These are phyloP conservation scores for Pocillopora grandis DNA, from an alignment of 92 coral and sea anemone species.

Conservation along the genomic window DNA sequence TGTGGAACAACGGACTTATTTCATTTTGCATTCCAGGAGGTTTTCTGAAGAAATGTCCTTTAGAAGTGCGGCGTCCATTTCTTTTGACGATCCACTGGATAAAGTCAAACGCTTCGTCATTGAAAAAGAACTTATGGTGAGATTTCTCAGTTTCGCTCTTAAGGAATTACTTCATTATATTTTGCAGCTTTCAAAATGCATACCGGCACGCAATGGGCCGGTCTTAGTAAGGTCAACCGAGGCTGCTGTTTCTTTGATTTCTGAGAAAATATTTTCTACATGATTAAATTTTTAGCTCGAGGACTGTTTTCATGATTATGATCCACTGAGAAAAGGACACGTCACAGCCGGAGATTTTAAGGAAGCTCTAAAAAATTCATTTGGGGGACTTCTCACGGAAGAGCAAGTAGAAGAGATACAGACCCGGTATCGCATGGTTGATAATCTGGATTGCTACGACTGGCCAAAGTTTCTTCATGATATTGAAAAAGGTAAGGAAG, in stretches of 20 bases:
- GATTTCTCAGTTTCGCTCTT: background rate
- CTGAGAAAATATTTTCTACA: background rate
- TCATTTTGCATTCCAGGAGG: background rate
- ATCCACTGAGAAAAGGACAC: constrained; percentile 11
- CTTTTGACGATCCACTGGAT: constrained; percentile 23
- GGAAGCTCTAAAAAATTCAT: background rate
- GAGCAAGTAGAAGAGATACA: constrained; percentile 13
- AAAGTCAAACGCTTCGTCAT: constrained; percentile 32
- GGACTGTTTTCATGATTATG: constrained; percentile 24
- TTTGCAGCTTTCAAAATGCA: too few relatives aligned
- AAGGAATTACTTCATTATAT: too few relatives aligned
- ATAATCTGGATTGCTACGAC: constrained; percentile 1
- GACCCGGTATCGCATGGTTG: background rate
- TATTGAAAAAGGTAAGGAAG: background rate
- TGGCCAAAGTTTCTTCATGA: constrained; percentile 33
- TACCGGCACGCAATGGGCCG: background rate
- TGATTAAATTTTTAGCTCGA: constrained; percentile 5
- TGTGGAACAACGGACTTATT: too few relatives aligned
- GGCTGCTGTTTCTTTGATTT: too few relatives aligned
- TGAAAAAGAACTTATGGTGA: constrained; percentile 50
- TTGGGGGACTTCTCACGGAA: background rate
- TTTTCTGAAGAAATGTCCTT: background rate
- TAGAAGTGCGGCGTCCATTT: background rate
- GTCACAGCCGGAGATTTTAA: constrained; percentile 11
- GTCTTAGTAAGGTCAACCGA: too few relatives aligned